These are phyloP conservation scores for Sminthopsis crassicaudata DNA, from an alignment of 2,113 vertebrate genomes.

Conservation along the genomic window DNA sequence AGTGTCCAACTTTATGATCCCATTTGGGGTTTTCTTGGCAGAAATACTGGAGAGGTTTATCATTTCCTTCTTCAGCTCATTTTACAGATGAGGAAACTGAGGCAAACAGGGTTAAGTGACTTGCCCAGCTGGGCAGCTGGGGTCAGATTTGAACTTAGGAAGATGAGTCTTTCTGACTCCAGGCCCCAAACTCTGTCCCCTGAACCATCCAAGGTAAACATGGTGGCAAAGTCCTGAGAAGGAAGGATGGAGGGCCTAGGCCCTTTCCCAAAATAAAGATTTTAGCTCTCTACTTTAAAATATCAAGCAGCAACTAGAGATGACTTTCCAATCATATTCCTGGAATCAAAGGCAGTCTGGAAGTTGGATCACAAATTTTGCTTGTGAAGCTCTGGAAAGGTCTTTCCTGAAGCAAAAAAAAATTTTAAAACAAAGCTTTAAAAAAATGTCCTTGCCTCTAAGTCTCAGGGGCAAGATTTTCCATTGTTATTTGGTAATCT, in stretches of 20 bases:
- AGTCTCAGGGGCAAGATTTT: neutral
- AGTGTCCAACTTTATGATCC: no score
- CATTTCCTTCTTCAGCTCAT: no score
- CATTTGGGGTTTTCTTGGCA: no score
- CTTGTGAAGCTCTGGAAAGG: neutral
- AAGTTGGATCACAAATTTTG: neutral
- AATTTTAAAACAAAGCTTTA: neutral
- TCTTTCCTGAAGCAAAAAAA: neutral
- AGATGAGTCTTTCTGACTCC: no score
- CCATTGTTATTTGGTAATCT: neutral
- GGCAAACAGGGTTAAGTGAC: no score
- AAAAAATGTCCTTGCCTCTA: neutral
- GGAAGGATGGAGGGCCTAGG: neutral
- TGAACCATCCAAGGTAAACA: neutral
- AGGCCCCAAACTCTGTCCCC: no score
- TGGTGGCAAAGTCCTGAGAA: neutral
- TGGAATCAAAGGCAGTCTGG: neutral
- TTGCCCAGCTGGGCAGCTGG: no score
- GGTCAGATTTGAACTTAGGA: no score
- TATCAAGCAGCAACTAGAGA: neutral
- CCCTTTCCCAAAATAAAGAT: neutral
- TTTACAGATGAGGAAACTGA: no score
- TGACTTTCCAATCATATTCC: neutral
- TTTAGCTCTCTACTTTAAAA: neutral
- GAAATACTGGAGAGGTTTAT: no score